Evolutionary conservation across 2,797 vertebrate species (phyloP).

Genomic region (Benthosema pterotum): DNA sequence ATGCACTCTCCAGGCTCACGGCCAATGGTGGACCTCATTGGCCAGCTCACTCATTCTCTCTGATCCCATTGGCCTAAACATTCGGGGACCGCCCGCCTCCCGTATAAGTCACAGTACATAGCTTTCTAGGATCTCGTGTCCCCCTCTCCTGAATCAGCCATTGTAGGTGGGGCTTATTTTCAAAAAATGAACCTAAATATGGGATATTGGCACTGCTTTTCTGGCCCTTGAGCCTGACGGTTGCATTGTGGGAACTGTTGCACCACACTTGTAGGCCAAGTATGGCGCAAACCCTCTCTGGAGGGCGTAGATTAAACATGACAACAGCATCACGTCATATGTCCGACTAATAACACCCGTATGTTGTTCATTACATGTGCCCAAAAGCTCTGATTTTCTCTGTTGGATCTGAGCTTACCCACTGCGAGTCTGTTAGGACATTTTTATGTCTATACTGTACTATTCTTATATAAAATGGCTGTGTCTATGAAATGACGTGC

Average conservation of each 20-base stretch:
- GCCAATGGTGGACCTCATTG: conserved; percentile 38
- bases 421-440: no score
- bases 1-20: conserved; percentile 50
- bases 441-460: no score
- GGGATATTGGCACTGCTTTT: conserved; percentile 1
- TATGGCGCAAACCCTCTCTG: conserved; percentile 25
- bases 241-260: conserved; percentile 28
- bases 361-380: conserved; percentile 3
- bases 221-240: conserved; percentile 13
- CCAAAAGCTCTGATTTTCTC: background rate
- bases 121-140: conserved; percentile 34
- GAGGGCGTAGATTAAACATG: conserved; percentile 27
- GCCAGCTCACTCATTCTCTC: conserved; percentile 15
- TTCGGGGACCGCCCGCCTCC: conserved; percentile 29
- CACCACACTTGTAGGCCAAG: conserved; percentile 23
- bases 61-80: conserved; percentile 29
- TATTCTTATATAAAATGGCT: no score
- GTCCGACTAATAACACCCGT: conserved; percentile 27
- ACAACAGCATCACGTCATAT: conserved; percentile 39
- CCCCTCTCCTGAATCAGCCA: background rate
- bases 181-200: conserved; percentile 16
- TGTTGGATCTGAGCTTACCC: no score
- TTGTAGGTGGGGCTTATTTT: background rate
- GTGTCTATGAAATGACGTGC: no score
- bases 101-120: conserved; percentile 13